Evolutionary conservation across 1,140 invertebrate genomes (phyloP), one percentile per base, ranked within the genome.

Genomic region (Akabosia matsudoensis): DNA sequence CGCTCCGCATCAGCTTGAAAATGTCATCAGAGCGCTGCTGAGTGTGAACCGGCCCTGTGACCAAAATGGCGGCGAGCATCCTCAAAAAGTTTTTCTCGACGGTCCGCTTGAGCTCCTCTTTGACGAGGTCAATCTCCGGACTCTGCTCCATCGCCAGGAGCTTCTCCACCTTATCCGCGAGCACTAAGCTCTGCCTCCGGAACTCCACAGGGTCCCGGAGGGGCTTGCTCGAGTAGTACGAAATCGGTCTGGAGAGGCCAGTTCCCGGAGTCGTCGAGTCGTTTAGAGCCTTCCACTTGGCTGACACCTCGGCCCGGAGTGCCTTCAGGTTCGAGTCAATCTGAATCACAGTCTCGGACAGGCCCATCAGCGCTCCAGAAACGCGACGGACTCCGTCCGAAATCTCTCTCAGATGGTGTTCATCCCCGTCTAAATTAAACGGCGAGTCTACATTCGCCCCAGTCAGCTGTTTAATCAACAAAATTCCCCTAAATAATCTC

Each of bases 1-100:
- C 76, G 13, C 70, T 45, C 30, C 56, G 52, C 80, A 81, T 81
- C 4, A 81, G 33, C 79, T 79, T 77, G 3, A 81, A 78, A 30
- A 81, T 79, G 18, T 78, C 80, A 28, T 76, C 67, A n/a, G 75
- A 74, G 22, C 74, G 73, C n/a, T 76, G 51, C 70, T 81, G 80
- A 1, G 70, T 75, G 0, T 74, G 73, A 2, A 70, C 51, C 26
- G 80, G 80, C 4, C 80, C 80, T 2, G 78, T 78, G 0, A 79
- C 52, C 13, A 81, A 67, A 56, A 81, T 74, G 51, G 78, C 80
- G n/a, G 77, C 77, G 24, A 80, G 24, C 72, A 78, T 78, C 73
- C 70, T 75, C 26, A 81, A 13, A 67, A 81, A 79, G 45, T 81
- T 81, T 18, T 61, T 78, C 56, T 79, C 75, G 16, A 81, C 77